Evolutionary conservation across 2,888 invertebrate genomes (phyloP).

Genomic region (Lobophora halterata): DNA sequence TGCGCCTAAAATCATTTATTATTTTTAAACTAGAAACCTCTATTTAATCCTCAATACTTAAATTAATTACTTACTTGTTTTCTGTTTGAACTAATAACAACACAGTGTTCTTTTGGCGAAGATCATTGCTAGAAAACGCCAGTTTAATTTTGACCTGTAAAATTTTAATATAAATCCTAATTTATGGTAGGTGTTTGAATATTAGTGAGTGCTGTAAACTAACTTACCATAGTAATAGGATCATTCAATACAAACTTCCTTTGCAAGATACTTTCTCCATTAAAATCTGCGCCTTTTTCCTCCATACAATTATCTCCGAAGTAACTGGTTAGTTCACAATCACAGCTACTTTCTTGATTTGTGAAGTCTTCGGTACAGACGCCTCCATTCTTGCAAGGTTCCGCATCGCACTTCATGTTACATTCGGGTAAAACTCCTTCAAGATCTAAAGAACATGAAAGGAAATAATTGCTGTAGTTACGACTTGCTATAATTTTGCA

Average conservation of each 20-base stretch:
- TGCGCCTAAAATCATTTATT: conserved; percentile 78
- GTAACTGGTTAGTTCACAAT: conserved; percentile 94
- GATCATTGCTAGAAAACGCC: conserved; percentile 91
- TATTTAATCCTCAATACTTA: neutral
- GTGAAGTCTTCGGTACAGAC: conserved; percentile 94
- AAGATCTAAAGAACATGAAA: conserved; percentile 56
- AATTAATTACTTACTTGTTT: conserved; percentile 83
- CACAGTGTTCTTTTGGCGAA: conserved; percentile 88
- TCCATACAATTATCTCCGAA: conserved; percentile 93
- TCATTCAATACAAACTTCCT: conserved; percentile 87
- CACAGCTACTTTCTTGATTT: conserved; percentile 91
- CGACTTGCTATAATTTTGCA: neutral
- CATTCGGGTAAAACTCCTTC: conserved; percentile 90
- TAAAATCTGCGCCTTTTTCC: conserved; percentile 94
- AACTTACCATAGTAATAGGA: conserved; percentile 79
- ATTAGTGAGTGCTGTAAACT: neutral
- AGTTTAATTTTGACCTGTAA: conserved; percentile 89
- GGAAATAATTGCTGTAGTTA: conserved; percentile 1
- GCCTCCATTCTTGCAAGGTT: conserved; percentile 93
- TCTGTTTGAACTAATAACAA: conserved; percentile 90
- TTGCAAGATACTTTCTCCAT: conserved; percentile 91
- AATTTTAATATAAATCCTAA: conserved; percentile 25
- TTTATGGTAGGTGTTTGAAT: too few relatives aligned
- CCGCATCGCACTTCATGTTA: conserved; percentile 93
- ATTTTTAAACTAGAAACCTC: neutral